A percentile compares a stretch with the other conserved stretches of the same genome.
Evolutionary conservation across 2,113 vertebrate species (phyloP).

Genomic region (Ammospiza caudacuta): DNA sequence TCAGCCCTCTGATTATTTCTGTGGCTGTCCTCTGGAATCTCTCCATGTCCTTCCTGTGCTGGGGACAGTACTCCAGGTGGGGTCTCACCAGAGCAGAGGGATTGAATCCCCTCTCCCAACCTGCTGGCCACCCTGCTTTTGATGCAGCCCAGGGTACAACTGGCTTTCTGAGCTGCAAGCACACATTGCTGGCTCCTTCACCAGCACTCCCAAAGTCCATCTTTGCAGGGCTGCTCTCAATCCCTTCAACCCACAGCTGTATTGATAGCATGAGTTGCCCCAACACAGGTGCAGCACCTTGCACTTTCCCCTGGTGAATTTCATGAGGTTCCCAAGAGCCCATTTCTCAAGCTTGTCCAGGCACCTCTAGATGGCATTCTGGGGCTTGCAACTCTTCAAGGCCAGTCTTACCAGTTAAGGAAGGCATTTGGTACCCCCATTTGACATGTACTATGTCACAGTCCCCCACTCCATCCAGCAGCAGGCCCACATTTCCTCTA

Average conservation of each 20-base stretch:
- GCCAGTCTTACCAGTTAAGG: not conserved
- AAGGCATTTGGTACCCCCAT: not conserved
- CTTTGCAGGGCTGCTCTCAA: not conserved
- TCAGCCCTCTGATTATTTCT: not conserved
- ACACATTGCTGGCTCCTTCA: not conserved
- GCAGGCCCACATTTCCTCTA: not conserved
- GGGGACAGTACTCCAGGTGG: not conserved
- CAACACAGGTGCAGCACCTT: not conserved
- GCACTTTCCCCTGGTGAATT: not conserved
- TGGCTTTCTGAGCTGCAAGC: not conserved
- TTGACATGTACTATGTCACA: not conserved
- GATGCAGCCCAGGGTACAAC: not conserved
- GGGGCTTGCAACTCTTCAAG: not conserved
- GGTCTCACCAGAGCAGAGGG: not conserved
- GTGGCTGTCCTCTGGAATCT: not conserved
- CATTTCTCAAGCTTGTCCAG: not conserved
- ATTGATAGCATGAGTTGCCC: not conserved
- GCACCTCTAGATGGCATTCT: not conserved
- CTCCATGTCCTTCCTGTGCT: not conserved
- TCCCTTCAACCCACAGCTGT: not conserved
- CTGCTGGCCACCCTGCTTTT: not conserved
- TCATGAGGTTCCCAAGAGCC: not conserved
- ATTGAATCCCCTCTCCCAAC: not conserved
- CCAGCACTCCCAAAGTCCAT: not conserved
- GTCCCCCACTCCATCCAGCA: not conserved